Base-by-base conservation (phyloP, 2,888 invertebrate species). In the Scaptomyza polygonia region DNA sequence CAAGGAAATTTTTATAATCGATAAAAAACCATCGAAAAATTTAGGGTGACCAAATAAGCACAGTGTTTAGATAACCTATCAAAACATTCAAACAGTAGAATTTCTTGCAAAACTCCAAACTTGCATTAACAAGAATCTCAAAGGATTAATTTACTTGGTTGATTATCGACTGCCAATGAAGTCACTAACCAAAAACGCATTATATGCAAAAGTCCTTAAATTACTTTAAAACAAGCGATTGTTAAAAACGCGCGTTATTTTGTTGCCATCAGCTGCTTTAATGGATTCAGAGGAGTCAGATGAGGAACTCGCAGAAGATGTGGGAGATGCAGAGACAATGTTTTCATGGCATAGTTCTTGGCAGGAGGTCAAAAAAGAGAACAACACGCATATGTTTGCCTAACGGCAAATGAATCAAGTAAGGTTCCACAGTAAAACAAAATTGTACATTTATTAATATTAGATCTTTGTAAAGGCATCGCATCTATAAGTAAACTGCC, bases 31-130 rank as follows among this genome's bases (percentile, higher is more conserved):
- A 29, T 39, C 47, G 11, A 40, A n/a, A 25, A 39, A n/a, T 34
- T 54, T 14, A 56, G 16, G 25, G 51, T 62, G 48, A 53, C 72
- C 72, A 62, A 2, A 43, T 36, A 30, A 25, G 18, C 21, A 9
- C 16, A 18, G 14, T 25, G n/a, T 29, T 21, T 36, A 16, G 7
- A 18, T 34, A 3, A 16, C 7, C 14, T 36, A 36, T 36, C 36
- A 14, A 36, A 36, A 36, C 2, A 8, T 2, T 49, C 2, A 11
- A 11, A 34, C n/a, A 3, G 8, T 8, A 1, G 5, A 9, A 12
- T 11, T 29, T 47, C 12, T 30, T 7, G 5, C 8, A 5, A 5
- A 3, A 18, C 16, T 30, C 4, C 1, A 16, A 16, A 16, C 12
- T 12, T 27, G 44, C 11, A 9, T 11, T 6, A 43, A n/a, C 25